Percentiles rank a stretch among this genome's conserved stretches.
Conservation (phyloP, 2,113 vertebrate species). For the Trochalopteron elliotii region DNA sequence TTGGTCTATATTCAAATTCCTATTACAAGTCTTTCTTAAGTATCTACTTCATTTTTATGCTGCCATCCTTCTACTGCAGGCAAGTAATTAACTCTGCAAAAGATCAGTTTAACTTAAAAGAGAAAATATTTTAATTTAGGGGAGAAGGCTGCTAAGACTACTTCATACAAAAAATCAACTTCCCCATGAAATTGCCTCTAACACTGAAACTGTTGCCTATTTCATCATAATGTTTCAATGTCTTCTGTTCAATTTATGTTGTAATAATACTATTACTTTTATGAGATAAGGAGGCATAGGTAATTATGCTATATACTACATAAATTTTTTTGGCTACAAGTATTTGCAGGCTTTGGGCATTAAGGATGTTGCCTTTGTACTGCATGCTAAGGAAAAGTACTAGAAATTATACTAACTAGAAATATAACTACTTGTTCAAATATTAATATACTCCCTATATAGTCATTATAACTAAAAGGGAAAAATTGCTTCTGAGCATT, state of each 20-base stretch:
- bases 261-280: not conserved
- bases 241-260: not conserved
- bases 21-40: not conserved
- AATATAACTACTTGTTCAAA: conserved; percentile 42
- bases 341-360: not conserved
- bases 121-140: not conserved
- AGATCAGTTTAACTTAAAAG: not conserved
- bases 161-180: not conserved
- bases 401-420: conserved; percentile 1
- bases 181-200: not conserved
- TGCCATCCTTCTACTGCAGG: not conserved
- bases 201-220: not conserved
- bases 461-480: conserved; percentile 31
- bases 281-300: not conserved
- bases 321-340: not conserved
- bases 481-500: conserved; percentile 27
- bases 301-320: not conserved
- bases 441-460: conserved; percentile 48
- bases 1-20: not conserved
- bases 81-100: not conserved
- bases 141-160: not conserved
- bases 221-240: not conserved
- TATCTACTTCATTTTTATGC: not conserved
- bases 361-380: not conserved
- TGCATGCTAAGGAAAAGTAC: not conserved